Evolutionary conservation across 2,797 vertebrate species (phyloP), one percentile per base, ranked within the genome.

Genomic region (Acanthis flammea): DNA sequence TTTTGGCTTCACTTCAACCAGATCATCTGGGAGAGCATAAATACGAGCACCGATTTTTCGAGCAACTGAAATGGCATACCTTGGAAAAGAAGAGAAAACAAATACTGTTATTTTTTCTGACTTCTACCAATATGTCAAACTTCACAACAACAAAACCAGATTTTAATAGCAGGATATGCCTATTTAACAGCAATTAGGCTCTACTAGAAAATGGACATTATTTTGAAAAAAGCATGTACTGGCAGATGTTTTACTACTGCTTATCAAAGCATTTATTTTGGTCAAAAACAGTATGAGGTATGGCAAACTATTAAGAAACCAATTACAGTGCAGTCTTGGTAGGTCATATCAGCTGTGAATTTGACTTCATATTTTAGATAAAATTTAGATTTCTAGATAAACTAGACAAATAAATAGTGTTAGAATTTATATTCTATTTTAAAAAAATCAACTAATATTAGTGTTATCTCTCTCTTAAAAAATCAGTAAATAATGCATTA

Each of bases 1-100:
- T 98, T 99, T 99, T 88, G 99, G 99, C 80, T 99, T 99, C 94
- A 99, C 99, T 95, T 99, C 98, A 91, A 99, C 98, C 51, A 99
- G 97, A 95, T 99, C 99, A 14, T 99, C 99, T 8, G 99, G 99
- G 91, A 99, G 98, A 7, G 99, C 98, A 10, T 99, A 99, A 93
- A 99, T 99, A 75, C 98, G 98, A 83, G 99, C 99, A 72, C 99
- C 99, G 0, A 99, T 99, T 97, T 99, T 99, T 86, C 99, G 98
- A 86, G 99, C 98, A 96, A 99, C 97, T 54, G 99, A 99, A 98
- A 99, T 98, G 13, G 99, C 99, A 12, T 99, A 99, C 97, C 99
- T 99, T 97, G 19, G 86, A 97, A 93, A 88, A 96, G 19, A 97
- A 94, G 53, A 89, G 88, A 90, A 90, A 86, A 60, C 83, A 88